Conservation (phyloP, 2,113 vertebrate genomes). For the Natator depressus region DNA sequence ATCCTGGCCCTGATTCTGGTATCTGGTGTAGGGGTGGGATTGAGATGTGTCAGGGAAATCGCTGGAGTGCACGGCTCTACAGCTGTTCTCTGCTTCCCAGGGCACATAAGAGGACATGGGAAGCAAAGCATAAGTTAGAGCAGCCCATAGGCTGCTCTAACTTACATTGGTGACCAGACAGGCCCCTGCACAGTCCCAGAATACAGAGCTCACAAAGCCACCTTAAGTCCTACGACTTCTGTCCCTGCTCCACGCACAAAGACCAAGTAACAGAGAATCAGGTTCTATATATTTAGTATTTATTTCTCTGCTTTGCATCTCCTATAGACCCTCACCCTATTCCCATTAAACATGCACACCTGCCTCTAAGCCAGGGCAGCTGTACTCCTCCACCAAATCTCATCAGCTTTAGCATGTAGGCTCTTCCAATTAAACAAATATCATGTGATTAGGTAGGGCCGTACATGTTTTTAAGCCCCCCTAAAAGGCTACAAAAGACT, state of each 20-base stretch:
- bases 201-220: fast-evolving
- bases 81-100: neutral
- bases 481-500: constrained; percentile 46
- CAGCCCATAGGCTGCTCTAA: neutral
- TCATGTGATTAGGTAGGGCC: constrained; percentile 65
- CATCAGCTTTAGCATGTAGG: constrained; percentile 55
- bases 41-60: neutral
- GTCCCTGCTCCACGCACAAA: neutral
- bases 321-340: neutral
- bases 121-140: too few relatives aligned
- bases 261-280: neutral
- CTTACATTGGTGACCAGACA: fast-evolving
- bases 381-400: constrained; percentile 61
- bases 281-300: fast-evolving
- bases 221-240: too few relatives aligned
- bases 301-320: neutral
- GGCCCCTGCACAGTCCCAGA: neutral
- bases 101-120: neutral
- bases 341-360: constrained; percentile 35
- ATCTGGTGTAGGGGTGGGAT: neutral
- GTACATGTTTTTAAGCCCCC: constrained; percentile 58
- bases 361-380: constrained; percentile 57
- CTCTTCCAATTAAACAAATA: constrained; percentile 68
- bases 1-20: neutral
- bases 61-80: neutral